Evolutionary conservation across 1,140 invertebrate species (phyloP).

Genomic region (Parasteatoda tepidariorum): DNA sequence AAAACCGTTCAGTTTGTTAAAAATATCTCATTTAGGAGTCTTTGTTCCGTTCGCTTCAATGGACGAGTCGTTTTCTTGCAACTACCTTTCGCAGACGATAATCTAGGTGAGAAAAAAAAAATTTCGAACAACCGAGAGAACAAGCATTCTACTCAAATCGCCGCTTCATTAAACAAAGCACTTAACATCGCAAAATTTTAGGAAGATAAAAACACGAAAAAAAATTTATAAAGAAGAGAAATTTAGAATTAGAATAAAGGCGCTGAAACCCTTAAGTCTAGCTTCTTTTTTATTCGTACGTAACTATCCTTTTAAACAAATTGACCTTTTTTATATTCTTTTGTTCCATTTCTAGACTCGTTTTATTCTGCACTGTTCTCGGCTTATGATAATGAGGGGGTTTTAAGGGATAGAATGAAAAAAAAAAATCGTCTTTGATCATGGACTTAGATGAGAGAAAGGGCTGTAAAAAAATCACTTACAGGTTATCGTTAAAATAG

Average conservation of each 20-base stretch:
- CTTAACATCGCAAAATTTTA: slow-evolving; percentile 28
- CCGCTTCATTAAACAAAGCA: slow-evolving; percentile 49
- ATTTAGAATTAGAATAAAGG: slow-evolving; percentile 39
- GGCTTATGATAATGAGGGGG: slow-evolving; percentile 38
- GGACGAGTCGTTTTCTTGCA: no score
- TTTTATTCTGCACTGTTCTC: neutral
- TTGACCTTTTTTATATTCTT: slow-evolving; percentile 15
- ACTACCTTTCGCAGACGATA: slow-evolving; percentile 34
- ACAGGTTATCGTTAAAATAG: slow-evolving; percentile 7
- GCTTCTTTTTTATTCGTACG: neutral
- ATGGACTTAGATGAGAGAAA: neutral
- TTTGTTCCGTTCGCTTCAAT: no score
- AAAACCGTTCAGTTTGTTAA: no score
- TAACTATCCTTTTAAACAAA: slow-evolving; percentile 39
- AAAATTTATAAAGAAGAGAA: neutral
- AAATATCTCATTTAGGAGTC: no score
- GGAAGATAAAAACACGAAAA: slow-evolving; percentile 11
- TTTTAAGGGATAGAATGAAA: no score
- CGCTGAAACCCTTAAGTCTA: slow-evolving; percentile 6
- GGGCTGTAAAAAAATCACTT: slow-evolving; percentile 20
- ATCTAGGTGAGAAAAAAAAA: slow-evolving; percentile 18
- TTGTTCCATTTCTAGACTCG: neutral
- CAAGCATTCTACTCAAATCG: slow-evolving; percentile 30
- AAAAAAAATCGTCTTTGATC: slow-evolving; percentile 33
- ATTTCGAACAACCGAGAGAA: neutral